Percentiles rank a stretch among this genome's conserved stretches.
phyloP scores from a whole-genome alignment of 1,140 invertebrate species.

The Drosophila cardini region DNA sequence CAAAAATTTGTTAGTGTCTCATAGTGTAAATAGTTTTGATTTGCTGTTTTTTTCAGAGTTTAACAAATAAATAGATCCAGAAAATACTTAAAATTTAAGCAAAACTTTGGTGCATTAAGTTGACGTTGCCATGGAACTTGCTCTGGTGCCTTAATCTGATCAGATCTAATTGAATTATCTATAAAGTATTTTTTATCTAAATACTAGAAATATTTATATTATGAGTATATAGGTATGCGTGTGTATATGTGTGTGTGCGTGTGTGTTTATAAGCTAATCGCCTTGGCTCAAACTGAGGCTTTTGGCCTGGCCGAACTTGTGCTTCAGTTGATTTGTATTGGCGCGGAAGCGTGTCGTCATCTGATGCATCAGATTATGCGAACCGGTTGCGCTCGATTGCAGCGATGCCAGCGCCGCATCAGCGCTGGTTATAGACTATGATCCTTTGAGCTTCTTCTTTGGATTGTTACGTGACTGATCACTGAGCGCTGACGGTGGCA shows the following conservation, averaged over 20 bases:
- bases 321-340: slow-evolving; percentile 74
- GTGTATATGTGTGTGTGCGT: not conserved
- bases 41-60: slow-evolving; percentile 20
- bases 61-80: slow-evolving; percentile 27
- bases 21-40: slow-evolving; percentile 68
- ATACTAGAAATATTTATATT: not conserved
- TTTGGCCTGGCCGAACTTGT: slow-evolving; percentile 73
- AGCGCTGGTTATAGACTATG: slow-evolving; percentile 85
- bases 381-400: slow-evolving; percentile 53
- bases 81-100: slow-evolving; percentile 60
- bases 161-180: slow-evolving; percentile 55
- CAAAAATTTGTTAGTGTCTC: slow-evolving; percentile 35
- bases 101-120: slow-evolving; percentile 62
- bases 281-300: slow-evolving; percentile 72
- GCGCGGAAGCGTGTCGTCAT: slow-evolving; percentile 71
- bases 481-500: slow-evolving; percentile 85
- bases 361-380: slow-evolving; percentile 73
- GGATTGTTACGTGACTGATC: slow-evolving; percentile 85
- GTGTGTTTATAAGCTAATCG: slow-evolving; percentile 38
- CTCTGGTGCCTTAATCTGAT: slow-evolving; percentile 42
- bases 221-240: not conserved
- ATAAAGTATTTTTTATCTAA: not conserved
- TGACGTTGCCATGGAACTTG: slow-evolving; percentile 39
- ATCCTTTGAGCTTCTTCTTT: slow-evolving; percentile 87
- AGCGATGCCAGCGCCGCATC: slow-evolving; percentile 60